Percentiles rank a stretch among this genome's conserved stretches.
phyloP scores from a whole-genome alignment of 2,888 invertebrate genomes.

The Sepiola atlantica region DNA sequence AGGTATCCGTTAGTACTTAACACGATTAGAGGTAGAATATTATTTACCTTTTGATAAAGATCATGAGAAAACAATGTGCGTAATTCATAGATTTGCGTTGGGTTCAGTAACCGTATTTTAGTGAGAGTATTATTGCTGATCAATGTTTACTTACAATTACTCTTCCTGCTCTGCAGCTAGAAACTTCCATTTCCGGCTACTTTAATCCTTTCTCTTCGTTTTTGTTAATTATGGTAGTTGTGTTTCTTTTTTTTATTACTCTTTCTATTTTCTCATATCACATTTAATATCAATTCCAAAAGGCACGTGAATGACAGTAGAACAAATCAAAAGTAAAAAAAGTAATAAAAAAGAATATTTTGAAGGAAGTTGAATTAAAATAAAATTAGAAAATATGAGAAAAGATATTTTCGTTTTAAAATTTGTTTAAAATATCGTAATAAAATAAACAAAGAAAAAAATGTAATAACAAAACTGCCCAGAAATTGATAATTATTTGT shows the following conservation, averaged over 20 bases:
- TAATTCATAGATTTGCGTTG: neutral
- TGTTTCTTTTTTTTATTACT: neutral
- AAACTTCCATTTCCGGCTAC: neutral
- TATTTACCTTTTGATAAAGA: no score
- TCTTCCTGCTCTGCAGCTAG: neutral
- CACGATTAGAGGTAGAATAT: no score
- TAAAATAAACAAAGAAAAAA: no score
- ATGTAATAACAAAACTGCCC: neutral
- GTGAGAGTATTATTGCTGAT: neutral
- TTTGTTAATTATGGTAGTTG: neutral
- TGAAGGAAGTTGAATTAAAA: neutral
- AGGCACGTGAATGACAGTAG: neutral
- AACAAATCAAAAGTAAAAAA: neutral
- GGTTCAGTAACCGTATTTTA: neutral
- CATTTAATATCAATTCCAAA: neutral
- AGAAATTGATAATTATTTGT: neutral
- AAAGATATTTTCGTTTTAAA: neutral
- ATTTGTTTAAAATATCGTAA: neutral
- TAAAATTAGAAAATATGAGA: neutral
- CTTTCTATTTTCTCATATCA: neutral
- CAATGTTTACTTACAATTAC: neutral
- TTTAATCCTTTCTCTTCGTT: neutral
- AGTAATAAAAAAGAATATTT: neutral
- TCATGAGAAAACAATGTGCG: neutral
- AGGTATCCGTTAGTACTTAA: no score